phyloP scores from a whole-genome alignment of 2,113 vertebrate genomes.

The Andinoacara biseriatus region DNA sequence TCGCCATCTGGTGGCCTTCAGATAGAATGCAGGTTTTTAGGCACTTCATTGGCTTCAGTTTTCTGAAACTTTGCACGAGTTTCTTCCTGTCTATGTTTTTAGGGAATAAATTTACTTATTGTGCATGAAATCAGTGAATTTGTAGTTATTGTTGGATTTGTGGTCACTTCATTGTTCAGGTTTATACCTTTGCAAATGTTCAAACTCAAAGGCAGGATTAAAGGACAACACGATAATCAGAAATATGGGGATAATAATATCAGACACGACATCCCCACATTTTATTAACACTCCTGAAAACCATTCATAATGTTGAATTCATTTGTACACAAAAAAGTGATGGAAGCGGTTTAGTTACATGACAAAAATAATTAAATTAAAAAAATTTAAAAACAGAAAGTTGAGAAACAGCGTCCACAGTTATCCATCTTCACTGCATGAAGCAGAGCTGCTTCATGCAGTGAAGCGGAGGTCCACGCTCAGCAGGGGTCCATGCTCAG shows the following conservation, averaged over 20 bases:
- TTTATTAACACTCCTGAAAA: background rate
- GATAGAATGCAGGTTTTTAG: background rate
- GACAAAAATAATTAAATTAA: background rate
- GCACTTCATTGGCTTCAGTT: background rate
- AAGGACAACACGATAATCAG: background rate
- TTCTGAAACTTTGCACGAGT: background rate
- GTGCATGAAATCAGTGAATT: accelerated
- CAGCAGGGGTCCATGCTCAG: too few relatives aligned
- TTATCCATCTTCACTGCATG: background rate
- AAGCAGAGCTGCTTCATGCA: too few relatives aligned
- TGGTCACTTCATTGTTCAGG: background rate
- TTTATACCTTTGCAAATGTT: background rate
- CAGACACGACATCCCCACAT: background rate
- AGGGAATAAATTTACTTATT: background rate
- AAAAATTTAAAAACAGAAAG: background rate
- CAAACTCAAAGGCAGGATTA: background rate
- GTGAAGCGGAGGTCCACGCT: too few relatives aligned
- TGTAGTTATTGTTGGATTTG: background rate
- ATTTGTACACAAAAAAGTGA: background rate
- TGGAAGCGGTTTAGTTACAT: background rate
- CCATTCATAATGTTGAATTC: background rate
- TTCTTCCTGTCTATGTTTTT: background rate
- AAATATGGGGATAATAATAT: background rate
- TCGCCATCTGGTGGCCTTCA: background rate
- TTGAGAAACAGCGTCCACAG: background rate